These are phyloP conservation scores for Polymixis lichenea DNA, from an alignment of 2,888 invertebrate genomes.

Conservation along the genomic window DNA sequence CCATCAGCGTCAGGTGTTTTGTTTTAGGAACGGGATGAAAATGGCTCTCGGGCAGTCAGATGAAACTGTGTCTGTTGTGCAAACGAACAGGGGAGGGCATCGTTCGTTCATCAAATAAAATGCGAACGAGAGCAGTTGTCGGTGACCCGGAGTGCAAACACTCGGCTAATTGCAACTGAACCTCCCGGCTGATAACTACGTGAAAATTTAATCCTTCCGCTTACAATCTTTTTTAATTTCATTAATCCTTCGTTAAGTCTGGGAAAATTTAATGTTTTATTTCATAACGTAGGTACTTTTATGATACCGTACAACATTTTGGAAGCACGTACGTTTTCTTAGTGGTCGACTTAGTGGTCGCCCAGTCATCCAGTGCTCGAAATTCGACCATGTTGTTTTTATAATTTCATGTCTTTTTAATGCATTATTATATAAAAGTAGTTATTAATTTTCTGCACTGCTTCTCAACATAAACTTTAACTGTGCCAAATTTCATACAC, in stretches of 20 bases:
- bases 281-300: background rate
- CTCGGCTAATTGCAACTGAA: slow-evolving; percentile 71
- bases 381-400: no score
- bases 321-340: background rate
- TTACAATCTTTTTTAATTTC: slow-evolving; percentile 46
- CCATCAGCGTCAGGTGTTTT: slow-evolving; percentile 65
- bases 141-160: slow-evolving; percentile 67
- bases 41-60: slow-evolving; percentile 58
- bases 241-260: slow-evolving; percentile 48
- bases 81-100: slow-evolving; percentile 68
- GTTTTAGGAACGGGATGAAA: slow-evolving; percentile 59
- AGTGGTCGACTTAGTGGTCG: no score
- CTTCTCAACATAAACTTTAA: no score
- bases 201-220: slow-evolving; percentile 59
- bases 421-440: no score
- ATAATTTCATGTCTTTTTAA: no score
- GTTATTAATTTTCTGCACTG: no score
- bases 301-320: background rate
- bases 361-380: no score
- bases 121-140: slow-evolving; percentile 54
- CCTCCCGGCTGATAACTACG: slow-evolving; percentile 58
- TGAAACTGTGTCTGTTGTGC: slow-evolving; percentile 71
- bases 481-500: no score
- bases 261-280: slow-evolving; percentile 33
- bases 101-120: slow-evolving; percentile 72